Evolutionary conservation across 2,888 invertebrate species (phyloP).

Genomic region (Nebria brevicollis): DNA sequence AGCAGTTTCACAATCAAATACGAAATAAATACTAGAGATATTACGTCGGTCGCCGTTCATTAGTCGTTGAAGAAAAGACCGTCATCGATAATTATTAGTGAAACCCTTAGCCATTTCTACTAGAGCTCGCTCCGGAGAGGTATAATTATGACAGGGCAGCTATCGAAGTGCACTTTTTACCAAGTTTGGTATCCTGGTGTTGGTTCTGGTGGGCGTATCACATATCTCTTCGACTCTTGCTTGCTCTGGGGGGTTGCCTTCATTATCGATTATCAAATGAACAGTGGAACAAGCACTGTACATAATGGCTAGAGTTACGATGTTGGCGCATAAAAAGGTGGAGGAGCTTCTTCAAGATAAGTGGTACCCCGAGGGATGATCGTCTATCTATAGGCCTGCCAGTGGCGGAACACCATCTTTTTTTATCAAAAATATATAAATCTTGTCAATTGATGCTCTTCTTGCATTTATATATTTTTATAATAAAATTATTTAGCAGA

Average conservation of each 20-base stretch:
- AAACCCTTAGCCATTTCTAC: constrained; percentile 13
- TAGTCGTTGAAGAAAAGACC: not conserved
- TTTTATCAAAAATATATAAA: constrained; percentile 25
- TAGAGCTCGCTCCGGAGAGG: not conserved
- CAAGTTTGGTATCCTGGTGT: not conserved
- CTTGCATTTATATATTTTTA: constrained; percentile 2
- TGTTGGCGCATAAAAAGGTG: constrained; percentile 37
- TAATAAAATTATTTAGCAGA: no score
- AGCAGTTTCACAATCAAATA: not conserved
- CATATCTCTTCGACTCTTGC: constrained; percentile 17
- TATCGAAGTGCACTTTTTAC: constrained; percentile 35
- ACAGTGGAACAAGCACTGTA: constrained; percentile 41
- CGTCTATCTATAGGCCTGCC: constrained; percentile 16
- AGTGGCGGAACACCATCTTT: constrained; percentile 8
- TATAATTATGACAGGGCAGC: constrained; percentile 29
- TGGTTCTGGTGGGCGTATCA: constrained; percentile 23
- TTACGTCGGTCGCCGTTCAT: not conserved
- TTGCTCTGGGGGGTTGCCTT: constrained; percentile 22
- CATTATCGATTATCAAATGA: constrained; percentile 45
- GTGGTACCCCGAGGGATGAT: constrained; percentile 34
- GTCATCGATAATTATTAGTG: constrained; percentile 30
- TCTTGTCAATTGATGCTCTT: not conserved
- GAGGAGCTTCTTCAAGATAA: constrained; percentile 41
- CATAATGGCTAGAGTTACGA: constrained; percentile 44
- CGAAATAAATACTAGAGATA: not conserved